Conservation (phyloP, 2,113 vertebrate genomes). For the Cyprinus carpio region DNA sequence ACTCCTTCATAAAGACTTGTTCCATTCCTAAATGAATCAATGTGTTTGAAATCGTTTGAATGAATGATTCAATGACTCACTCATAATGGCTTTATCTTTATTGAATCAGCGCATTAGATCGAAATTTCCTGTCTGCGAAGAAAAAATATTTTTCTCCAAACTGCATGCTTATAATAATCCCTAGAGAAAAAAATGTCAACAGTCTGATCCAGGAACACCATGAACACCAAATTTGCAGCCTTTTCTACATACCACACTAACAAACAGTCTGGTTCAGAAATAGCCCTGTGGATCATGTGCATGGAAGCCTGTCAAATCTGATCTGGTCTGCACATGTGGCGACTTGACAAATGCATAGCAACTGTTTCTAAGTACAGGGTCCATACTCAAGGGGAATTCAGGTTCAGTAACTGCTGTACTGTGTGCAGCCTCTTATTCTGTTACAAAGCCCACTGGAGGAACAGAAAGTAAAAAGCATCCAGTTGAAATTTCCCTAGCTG, state of each 20-base stretch:
- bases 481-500: slow-evolving; percentile 42
- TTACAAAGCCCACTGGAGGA: slow-evolving; percentile 38
- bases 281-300: slow-evolving; percentile 40
- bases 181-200: background rate
- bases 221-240: background rate
- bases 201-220: background rate
- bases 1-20: no score
- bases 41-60: no score
- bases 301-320: slow-evolving; percentile 33
- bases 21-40: no score
- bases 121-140: no score
- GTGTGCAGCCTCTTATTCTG: slow-evolving; percentile 58
- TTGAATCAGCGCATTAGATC: no score
- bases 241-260: slow-evolving; percentile 19
- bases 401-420: background rate
- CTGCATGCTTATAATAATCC: background rate
- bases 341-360: slow-evolving; percentile 26
- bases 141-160: no score
- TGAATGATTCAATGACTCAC: no score
- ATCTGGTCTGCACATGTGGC: slow-evolving; percentile 36
- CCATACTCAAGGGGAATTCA: slow-evolving; percentile 12
- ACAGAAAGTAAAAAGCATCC: slow-evolving; percentile 28
- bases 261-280: slow-evolving; percentile 49
- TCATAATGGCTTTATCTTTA: no score
- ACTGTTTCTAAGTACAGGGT: slow-evolving; percentile 2